phyloP scores from a whole-genome alignment of 2,797 vertebrate species.

The Alcedo atthis region DNA sequence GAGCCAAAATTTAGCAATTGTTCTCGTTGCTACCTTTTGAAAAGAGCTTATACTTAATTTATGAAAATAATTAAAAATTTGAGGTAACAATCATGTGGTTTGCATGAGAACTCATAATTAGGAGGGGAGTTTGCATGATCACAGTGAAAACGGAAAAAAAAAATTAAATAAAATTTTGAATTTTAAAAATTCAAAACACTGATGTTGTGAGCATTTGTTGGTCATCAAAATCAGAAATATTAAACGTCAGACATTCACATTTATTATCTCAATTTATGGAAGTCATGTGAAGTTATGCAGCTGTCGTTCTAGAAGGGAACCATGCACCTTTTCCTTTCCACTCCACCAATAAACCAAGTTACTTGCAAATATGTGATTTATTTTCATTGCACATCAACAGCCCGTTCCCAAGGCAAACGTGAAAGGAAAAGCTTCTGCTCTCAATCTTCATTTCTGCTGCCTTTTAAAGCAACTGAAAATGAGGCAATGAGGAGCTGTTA shows the following conservation, averaged over 20 bases:
- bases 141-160: background rate
- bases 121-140: slow-evolving; percentile 65
- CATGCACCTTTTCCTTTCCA: slow-evolving; percentile 19
- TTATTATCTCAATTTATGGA: slow-evolving; percentile 37
- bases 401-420: slow-evolving; percentile 19
- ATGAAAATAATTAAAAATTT: slow-evolving; percentile 19
- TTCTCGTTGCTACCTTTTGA: slow-evolving; percentile 30
- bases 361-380: background rate
- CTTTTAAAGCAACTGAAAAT: slow-evolving; percentile 61
- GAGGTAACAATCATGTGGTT: background rate
- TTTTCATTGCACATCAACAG: background rate
- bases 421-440: slow-evolving; percentile 15
- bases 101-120: slow-evolving; percentile 19
- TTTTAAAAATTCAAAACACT: slow-evolving; percentile 15
- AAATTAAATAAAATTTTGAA: no score
- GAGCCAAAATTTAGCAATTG: slow-evolving; percentile 58
- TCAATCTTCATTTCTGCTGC: slow-evolving; percentile 31
- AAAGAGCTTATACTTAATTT: slow-evolving; percentile 48
- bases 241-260: slow-evolving; percentile 44
- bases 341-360: background rate
- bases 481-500: slow-evolving; percentile 54
- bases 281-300: slow-evolving; percentile 33
- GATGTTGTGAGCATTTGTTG: slow-evolving; percentile 38
- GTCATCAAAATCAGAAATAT: slow-evolving; percentile 32
- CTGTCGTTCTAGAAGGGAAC: slow-evolving; percentile 2